Evolutionary conservation across 2,888 invertebrate species (phyloP), one percentile per base, ranked within the genome.

Genomic region (Archips xylosteana): DNA sequence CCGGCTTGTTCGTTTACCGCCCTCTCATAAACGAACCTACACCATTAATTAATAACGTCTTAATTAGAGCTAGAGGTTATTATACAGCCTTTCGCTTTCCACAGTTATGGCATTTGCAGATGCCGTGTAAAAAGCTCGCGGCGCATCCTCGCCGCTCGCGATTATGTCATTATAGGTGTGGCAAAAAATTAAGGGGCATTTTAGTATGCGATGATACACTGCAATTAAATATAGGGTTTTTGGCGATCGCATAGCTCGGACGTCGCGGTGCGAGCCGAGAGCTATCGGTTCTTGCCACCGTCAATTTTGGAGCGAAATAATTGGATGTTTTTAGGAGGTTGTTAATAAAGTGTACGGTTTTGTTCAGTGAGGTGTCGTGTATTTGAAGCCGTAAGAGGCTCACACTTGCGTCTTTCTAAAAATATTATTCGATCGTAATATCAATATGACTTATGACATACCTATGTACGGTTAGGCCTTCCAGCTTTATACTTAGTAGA

Each of bases 121-220:
- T 85, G 85, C 75, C 67, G 66, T 49, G 10, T 79, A 88, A 88
- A 87, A 88, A 87, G 78, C 67, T 67, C 76, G 23, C 73, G 77
- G 79, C 81, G 83, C 86, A 83, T 86, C 88, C 85, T 84, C 79
- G 80, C 74, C 65, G 79, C 76, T 76, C 83, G 82, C 92, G 94
- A 93, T 94, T 94, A 93, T 94, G 94, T 93, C 89, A 93, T 94
- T 94, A 94, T 80, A 76, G 79, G 78, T 75, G 79, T 78, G 71
- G 86, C 81, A 90, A 92, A 93, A 92, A 92, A 86, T 84, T 85
- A 87, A 89, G 89, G 91, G 89, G 89, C 91, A 91, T 90, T 89
- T 89, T 88, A 92, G 92, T 92, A 94, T 93, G 92, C 90, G 92
- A 94, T 94, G 94, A 94, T 94, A 94, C 92, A 87, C 85, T 81